Base-by-base conservation (phyloP, 2,888 invertebrate species). In the Parnassius apollo region DNA sequence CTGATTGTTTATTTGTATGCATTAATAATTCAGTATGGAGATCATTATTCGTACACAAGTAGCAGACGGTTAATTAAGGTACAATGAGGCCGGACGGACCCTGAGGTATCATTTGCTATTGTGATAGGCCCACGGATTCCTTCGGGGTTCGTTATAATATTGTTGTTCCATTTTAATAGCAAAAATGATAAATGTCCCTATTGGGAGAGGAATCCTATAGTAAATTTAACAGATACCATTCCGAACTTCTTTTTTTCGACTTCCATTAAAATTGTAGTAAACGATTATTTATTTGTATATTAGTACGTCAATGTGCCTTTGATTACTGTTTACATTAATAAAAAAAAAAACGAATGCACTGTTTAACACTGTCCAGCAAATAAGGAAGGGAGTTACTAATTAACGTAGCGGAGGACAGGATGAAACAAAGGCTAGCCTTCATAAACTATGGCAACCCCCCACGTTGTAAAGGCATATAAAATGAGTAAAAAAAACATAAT, bases 51-150 rank as follows among this genome's bases (percentile, higher is more conserved):
- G 75, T 78, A 77, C 82, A 83, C 83, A 86, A 86, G 85, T 82
- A 85, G 85, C 82, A 77, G 78, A 71, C 82, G 82, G 88, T 88
- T 91, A 91, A 91, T 91, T 90, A 90, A 88, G 83, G 85, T 70
- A 80, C 83, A 89, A 89, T 88, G 83, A 87, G 77, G 71, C 78
- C 73, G 76, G 77, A 77, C 75, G 75, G 76, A 83, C 88, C 89
- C 86, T 76, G 74, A 86, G 86, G 88, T 88, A 90, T 88, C 88
- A 88, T 89, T 91, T 86, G 85, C 86, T 88, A 85, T 91, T 91
- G 90, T 90, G 83, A 86, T 82, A 82, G 81, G 82, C 84, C 84
- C 83, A 81, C 84, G 78, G 82, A 80, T 82, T 90, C 86, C 88
- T 91, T 85, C 82, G 86, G 86, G 89, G 83, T 83, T 81, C 77